Percentiles rank a stretch among this genome's conserved stretches.
These are phyloP conservation scores for Myripristis jacobus DNA, from an alignment of 2,797 vertebrate genomes.

Conservation along the genomic window DNA sequence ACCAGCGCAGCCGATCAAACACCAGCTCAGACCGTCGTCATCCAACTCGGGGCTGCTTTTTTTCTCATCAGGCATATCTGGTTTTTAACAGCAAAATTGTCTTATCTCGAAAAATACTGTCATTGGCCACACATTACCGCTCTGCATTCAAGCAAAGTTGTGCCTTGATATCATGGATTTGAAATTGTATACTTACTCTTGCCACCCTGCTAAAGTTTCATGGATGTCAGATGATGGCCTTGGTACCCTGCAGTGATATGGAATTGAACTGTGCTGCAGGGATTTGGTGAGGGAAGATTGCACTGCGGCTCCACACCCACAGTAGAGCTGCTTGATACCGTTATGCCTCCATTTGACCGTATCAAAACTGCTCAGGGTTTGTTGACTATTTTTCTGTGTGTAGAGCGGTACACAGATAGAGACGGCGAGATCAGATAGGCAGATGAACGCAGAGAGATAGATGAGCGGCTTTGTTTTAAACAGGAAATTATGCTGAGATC, in stretches of 20 bases:
- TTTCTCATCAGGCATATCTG: no score
- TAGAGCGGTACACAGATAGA: conserved; percentile 30
- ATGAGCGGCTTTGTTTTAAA: conserved; percentile 30
- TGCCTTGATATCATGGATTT: conserved; percentile 39
- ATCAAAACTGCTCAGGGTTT: conserved; percentile 47
- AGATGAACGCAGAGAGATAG: not conserved
- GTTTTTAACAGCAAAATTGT: not conserved
- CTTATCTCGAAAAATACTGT: not conserved
- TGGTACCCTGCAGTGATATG: conserved; percentile 64
- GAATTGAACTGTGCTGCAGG: conserved; percentile 78
- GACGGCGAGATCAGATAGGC: conserved; percentile 30
- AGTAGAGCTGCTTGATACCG: conserved; percentile 52
- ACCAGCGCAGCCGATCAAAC: no score
- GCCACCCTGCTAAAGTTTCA: conserved; percentile 57
- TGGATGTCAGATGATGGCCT: conserved; percentile 66
- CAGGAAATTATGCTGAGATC: conserved; percentile 43
- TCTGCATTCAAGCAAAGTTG: conserved; percentile 10
- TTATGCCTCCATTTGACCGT: conserved; percentile 55
- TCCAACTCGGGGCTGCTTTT: no score
- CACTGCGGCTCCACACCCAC: conserved; percentile 50
- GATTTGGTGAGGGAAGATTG: conserved; percentile 70
- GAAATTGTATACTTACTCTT: conserved; percentile 35
- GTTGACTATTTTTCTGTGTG: conserved; percentile 34
- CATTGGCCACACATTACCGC: not conserved
- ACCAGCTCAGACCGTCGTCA: no score